These are phyloP conservation scores for Panthera tigris DNA, from an alignment of 2,113 vertebrate genomes.

Conservation along the genomic window DNA sequence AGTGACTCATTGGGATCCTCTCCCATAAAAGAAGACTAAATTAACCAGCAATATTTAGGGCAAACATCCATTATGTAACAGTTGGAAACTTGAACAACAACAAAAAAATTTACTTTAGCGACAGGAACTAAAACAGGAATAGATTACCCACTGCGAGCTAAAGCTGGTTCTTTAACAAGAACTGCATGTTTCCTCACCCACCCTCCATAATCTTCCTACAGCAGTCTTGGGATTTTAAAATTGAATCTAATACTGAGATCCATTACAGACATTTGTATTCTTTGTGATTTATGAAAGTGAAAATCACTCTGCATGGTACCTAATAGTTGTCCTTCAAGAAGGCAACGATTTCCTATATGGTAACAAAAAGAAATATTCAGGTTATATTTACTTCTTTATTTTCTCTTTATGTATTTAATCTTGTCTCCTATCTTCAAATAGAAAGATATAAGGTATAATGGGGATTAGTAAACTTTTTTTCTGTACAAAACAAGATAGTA, in stretches of 20 bases:
- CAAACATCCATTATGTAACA: constrained; percentile 19
- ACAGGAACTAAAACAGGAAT: not conserved
- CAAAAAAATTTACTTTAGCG: not conserved
- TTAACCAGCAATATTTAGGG: constrained; percentile 45
- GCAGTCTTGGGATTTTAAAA: not conserved
- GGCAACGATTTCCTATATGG: not conserved
- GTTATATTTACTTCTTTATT: not conserved
- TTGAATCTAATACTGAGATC: not conserved
- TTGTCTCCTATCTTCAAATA: not conserved
- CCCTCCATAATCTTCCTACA: not conserved
- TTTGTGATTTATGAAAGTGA: not conserved
- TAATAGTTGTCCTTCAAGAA: not conserved
- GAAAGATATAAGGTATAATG: not conserved
- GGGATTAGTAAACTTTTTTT: not conserved
- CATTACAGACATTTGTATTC: not conserved
- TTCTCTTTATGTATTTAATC: not conserved
- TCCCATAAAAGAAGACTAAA: not conserved
- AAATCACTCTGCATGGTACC: not conserved
- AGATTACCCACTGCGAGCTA: not conserved
- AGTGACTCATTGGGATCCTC: not conserved
- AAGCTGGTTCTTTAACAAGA: constrained; percentile 8
- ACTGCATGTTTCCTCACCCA: not conserved
- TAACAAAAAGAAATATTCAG: not conserved
- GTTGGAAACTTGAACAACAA: constrained; percentile 9
- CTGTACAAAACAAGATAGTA: not conserved